phyloP scores from a whole-genome alignment of 2,888 invertebrate genomes.

The Octodonta nipae region DNA sequence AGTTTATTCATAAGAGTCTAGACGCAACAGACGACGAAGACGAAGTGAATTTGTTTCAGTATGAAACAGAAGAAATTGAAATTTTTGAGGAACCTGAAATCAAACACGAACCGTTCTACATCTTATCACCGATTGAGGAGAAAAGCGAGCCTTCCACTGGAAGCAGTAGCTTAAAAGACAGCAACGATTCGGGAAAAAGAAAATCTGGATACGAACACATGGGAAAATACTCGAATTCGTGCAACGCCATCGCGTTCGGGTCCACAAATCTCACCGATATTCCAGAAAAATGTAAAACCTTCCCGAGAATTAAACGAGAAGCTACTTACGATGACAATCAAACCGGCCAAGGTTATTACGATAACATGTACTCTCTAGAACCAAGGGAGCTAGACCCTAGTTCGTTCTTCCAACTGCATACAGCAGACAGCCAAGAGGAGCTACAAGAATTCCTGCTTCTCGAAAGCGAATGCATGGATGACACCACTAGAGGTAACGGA shows the following conservation, averaged over 20 bases:
- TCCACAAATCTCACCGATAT: constrained; percentile 17
- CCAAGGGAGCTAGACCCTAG: constrained; percentile 46
- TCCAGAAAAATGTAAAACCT: constrained; percentile 39
- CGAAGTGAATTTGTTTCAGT: constrained; percentile 1
- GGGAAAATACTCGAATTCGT: constrained; percentile 30
- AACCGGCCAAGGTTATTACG: constrained; percentile 14
- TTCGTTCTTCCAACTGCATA: constrained; percentile 43
- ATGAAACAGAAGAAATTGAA: constrained; percentile 14
- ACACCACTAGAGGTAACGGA: constrained; percentile 33
- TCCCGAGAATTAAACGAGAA: constrained; percentile 37
- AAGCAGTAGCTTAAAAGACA: constrained; percentile 33
- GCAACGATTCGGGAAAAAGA: constrained; percentile 25
- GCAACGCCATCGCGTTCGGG: constrained; percentile 29
- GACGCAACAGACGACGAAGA: constrained; percentile 4
- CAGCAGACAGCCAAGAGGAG: constrained; percentile 47
- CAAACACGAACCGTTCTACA: constrained; percentile 23
- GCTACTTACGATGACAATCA: constrained; percentile 16
- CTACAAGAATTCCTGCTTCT: constrained; percentile 47
- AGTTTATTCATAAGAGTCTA: not conserved
- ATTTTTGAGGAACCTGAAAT: constrained; percentile 14
- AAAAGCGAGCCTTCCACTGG: constrained; percentile 42
- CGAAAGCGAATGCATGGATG: constrained; percentile 45
- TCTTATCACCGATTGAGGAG: constrained; percentile 45
- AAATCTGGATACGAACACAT: constrained; percentile 15
- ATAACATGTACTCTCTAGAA: constrained; percentile 41